These are phyloP conservation scores for Phycodurus eques DNA, from an alignment of 2,113 vertebrate species.

Conservation along the genomic window DNA sequence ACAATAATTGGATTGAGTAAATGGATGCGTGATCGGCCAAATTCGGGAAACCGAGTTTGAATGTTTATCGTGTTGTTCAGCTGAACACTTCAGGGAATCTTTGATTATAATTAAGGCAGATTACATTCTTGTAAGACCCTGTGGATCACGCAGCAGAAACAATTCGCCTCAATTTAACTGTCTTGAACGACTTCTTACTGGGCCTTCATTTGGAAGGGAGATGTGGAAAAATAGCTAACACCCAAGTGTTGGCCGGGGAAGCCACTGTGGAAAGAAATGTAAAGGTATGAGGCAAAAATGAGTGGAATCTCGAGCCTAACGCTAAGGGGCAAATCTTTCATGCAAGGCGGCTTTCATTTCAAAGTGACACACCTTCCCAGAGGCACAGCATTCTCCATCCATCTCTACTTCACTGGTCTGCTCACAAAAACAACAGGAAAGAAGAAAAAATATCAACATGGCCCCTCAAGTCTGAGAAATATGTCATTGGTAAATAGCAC, in stretches of 20 bases:
- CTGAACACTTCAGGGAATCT: slow-evolving; percentile 46
- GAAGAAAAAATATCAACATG: slow-evolving; percentile 21
- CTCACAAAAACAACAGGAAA: slow-evolving; percentile 9
- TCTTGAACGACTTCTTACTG: slow-evolving; percentile 1
- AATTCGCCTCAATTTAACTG: neutral
- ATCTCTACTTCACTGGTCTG: slow-evolving; percentile 19
- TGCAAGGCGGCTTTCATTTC: slow-evolving; percentile 40
- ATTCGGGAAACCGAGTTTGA: slow-evolving; percentile 43
- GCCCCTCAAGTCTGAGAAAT: slow-evolving; percentile 47
- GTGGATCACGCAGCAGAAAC: neutral
- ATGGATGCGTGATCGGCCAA: slow-evolving; percentile 45
- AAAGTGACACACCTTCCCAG: slow-evolving; percentile 28
- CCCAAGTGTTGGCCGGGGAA: slow-evolving; percentile 17
- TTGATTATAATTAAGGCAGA: slow-evolving; percentile 36
- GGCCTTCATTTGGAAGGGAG: slow-evolving; percentile 5
- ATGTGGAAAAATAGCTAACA: slow-evolving; percentile 14
- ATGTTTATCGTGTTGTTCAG: slow-evolving; percentile 50
- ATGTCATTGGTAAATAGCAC: slow-evolving; percentile 53
- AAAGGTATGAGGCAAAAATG: slow-evolving; percentile 24
- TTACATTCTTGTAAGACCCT: slow-evolving; percentile 22
- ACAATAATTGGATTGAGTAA: slow-evolving; percentile 66
- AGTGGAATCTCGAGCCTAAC: slow-evolving; percentile 42
- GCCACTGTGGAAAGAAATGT: slow-evolving; percentile 30
- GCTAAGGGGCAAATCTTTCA: slow-evolving; percentile 31
- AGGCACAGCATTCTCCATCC: slow-evolving; percentile 23